Evolutionary conservation across 2,888 invertebrate species (phyloP), one percentile per base, ranked within the genome.

Genomic region (Microdon myrmicae): DNA sequence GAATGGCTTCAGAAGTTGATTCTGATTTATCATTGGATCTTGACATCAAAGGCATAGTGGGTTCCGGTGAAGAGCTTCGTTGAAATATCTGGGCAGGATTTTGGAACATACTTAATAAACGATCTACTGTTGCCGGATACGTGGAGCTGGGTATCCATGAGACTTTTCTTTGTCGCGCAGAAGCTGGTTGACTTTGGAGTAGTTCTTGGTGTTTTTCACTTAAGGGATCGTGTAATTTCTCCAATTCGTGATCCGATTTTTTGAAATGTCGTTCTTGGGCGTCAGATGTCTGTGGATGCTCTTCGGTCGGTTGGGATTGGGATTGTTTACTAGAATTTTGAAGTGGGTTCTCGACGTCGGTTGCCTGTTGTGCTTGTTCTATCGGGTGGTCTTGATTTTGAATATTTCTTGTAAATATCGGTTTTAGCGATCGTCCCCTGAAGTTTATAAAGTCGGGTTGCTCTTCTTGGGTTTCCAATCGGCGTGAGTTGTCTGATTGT

Each of bases 31-130:
- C 51, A 12, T 49, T 39, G 1, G 14, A 45, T 4, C 7, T 41
- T 3, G 9, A 16, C 31, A 45, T 10, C n/a, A n/a, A n/a, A 2
- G 35, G 19, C 20, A 13, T 16, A 2, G 29, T 74, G 1, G 69
- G 67, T 61, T 71, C 79, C 16, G 69, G 76, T 8, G 76, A 76
- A 43, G 72, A 72, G 47, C 74, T 79, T 68, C 85, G 83, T 6
- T 85, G 83, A 71, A 87, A 87, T 39, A 87, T 75, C 68, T 82
- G 83, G 38, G 82, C 82, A 0, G 87, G 86, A 72, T 86, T 84
- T 67, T 87, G 86, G 72, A 89, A 88, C 2, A 88, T 70, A 16
- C 86, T 87, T 0, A 88, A 72, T 2, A 89, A 74, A 71, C 86
- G 87, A 64, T 88, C 88, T 39, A 88, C 79, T 71, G 86, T 84